Evolutionary conservation across 2,113 vertebrate species (phyloP), one percentile per base, ranked within the genome.

Genomic region (Zosterops borbonicus): DNA sequence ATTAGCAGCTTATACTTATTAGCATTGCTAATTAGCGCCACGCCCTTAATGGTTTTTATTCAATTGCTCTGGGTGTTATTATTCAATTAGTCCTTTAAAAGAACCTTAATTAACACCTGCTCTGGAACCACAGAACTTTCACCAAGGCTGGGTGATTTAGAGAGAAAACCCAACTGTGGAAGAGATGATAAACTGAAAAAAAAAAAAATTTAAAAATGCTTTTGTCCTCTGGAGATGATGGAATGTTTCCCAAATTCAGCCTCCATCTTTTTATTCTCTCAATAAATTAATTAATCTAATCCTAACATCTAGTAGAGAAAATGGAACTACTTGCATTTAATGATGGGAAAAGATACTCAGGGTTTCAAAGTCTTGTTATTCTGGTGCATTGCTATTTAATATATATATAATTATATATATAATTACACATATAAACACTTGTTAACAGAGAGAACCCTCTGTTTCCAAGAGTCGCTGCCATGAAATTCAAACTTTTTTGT

Each of bases 301-400:
- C 3, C 0, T 31, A 65, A 29, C 12, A 67, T 22, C 42, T 41
- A 9, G 39, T 63, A 41, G 0, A 50, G 81, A 75, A 76, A 89
- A 31, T 15, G 19, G 9, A 93, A 47, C 31, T 49, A 6, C 19
- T 37, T 42, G 63, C 60, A 69, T 39, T 83, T 42, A 70, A n/a
- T 0, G 13, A 55, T 0, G 2, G 39, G 20, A 5, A 21, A 50
- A 65, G 6, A 11, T 39, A 67, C 42, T 53, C 4, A 6, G 10
- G 9, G 63, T 19, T 90, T 55, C 75, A 73, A 37, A 37, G 77
- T 5, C 5, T n/a, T 29, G 16, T 42, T 49, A 50, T 58, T 59
- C 47, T 28, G 19, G 18, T 25, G 6, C 3, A 55, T 63, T 70
- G 73, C 59, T 35, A 27, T 5, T 68, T 10, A 53, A 67, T 3